A percentile compares a stretch with the other conserved stretches of the same genome.
Evolutionary conservation across 2,888 invertebrate species (phyloP).

Genomic region (Calameuta filiformis): DNA sequence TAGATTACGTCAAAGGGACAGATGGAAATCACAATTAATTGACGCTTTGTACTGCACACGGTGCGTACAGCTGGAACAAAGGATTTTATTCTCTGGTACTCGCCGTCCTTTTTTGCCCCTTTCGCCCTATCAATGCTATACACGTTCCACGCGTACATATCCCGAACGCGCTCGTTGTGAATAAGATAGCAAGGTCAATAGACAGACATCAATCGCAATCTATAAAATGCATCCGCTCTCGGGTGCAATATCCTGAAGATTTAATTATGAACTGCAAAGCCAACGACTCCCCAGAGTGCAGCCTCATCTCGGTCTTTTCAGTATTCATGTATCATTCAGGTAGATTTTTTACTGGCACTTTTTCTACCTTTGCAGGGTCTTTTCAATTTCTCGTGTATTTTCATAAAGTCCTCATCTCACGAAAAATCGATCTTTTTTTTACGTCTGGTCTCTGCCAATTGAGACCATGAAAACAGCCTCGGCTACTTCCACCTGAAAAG

Average conservation of each 20-base stretch:
- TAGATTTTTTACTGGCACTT: not conserved
- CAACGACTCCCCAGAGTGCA: not conserved
- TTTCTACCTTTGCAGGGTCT: not conserved
- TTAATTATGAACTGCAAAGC: not conserved
- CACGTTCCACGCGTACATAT: not conserved
- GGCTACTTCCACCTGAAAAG: not conserved
- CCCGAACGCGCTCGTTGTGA: not conserved
- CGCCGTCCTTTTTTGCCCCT: not conserved
- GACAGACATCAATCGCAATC: not conserved
- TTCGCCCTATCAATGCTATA: not conserved
- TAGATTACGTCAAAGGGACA: no score
- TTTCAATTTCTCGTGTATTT: not conserved
- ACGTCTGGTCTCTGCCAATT: not conserved
- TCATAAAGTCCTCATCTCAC: not conserved
- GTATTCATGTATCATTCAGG: not conserved
- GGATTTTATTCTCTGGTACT: not conserved
- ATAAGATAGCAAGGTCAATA: not conserved
- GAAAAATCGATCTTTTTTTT: not conserved
- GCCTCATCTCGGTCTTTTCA: not conserved
- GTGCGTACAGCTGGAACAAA: not conserved
- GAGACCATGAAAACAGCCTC: not conserved
- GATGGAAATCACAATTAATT: no score
- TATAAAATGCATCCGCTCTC: not conserved
- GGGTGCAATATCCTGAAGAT: not conserved
- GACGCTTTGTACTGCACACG: no score